Base-by-base conservation (phyloP, 2,113 vertebrate genomes). In the Speoplatyrhinus poulsoni region DNA sequence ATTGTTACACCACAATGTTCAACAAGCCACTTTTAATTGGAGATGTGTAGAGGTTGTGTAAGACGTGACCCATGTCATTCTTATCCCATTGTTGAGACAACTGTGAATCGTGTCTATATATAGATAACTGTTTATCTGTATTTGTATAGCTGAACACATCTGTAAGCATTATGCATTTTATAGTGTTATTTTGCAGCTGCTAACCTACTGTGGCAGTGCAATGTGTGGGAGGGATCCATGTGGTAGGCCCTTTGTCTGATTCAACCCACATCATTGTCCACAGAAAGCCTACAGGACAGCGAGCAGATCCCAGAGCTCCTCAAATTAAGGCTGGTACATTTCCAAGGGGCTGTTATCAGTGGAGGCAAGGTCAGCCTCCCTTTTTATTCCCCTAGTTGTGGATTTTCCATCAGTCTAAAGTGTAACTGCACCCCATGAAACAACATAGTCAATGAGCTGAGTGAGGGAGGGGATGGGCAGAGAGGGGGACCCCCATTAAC, bases 261-360 rank as follows among this genome's bases (percentile, higher is more conserved):
- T 15, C 56, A 5, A 32, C 13, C 6, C 50, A 1, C 7, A 62
- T 15, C 33, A 1, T 36, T 41, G 17, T 79, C 63, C 49, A 3
- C 85, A 97, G 97, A 95, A 46, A 92, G 90, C 79, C 93, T 98
- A 53, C 91, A 90, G 66, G 83, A 89, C 0, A 94, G 93, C 0
- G 83, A 84, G 32, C 69, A 69, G 53, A 89, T 98, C 79, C 94
- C 95, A 0, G 93, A 95, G 8, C 3, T 8, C 0, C 88, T 98
- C 60, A 91, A 89, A n/a, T 77, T 95, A 49, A 88, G 93, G 2
- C 79, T 99, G 52, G 78, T 97, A 75, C 95, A 99, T 77, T 94
- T 99, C 57, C 96, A 95, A 0, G 94, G 96, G 0, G 94, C 96
- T 0, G 61, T 96, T 61, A 93, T 98, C 52, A 95, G 95, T 0